Percentiles rank a stretch among this genome's conserved stretches.
phyloP scores from a whole-genome alignment of 2,888 invertebrate species.

The Agriotes lineatus region DNA sequence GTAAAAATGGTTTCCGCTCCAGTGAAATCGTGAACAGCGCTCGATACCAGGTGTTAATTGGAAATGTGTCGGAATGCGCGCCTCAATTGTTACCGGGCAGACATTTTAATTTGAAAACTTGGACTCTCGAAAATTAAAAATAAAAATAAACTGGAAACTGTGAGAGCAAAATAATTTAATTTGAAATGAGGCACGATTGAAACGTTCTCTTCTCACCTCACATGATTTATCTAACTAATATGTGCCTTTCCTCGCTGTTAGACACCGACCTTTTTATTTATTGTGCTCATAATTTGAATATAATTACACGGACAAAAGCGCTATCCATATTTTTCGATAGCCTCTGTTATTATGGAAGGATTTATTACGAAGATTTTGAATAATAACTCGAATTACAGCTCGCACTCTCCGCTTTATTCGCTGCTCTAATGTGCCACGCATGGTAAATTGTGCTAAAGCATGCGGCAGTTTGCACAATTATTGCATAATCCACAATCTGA shows the following conservation, averaged over 20 bases:
- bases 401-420: neutral
- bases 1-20: constrained; percentile 36
- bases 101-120: constrained; percentile 63
- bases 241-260: constrained; percentile 39
- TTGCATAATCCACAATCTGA: too few relatives aligned
- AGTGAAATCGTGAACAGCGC: constrained; percentile 22
- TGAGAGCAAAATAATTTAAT: constrained; percentile 61
- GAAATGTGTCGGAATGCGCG: constrained; percentile 61
- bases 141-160: constrained; percentile 37
- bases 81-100: constrained; percentile 60
- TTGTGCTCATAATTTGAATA: constrained; percentile 53
- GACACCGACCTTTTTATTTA: constrained; percentile 42
- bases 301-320: constrained; percentile 52
- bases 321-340: constrained; percentile 45
- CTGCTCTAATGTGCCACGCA: too few relatives aligned
- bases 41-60: constrained; percentile 62
- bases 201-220: constrained; percentile 60
- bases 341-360: constrained; percentile 47
- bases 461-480: too few relatives aligned
- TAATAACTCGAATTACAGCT: constrained; percentile 19
- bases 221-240: constrained; percentile 56
- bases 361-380: constrained; percentile 43
- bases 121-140: constrained; percentile 53
- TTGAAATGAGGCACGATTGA: constrained; percentile 60
- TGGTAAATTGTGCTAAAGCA: too few relatives aligned